Conservation (phyloP, 2,888 invertebrate species). For the Caenorhabditis sinica region DNA sequence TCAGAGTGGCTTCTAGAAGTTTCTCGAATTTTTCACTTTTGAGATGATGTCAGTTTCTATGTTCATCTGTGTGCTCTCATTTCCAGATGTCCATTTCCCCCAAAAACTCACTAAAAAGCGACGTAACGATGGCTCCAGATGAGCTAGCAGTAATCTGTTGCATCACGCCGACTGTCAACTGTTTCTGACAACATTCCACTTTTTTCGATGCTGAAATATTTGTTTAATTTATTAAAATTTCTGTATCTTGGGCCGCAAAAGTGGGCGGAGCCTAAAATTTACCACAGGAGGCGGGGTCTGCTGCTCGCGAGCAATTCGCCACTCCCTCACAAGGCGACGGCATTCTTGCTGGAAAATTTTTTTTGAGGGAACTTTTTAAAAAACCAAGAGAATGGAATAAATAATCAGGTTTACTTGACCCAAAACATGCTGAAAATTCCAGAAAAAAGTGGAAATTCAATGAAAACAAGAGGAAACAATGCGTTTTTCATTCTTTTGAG, state of each 20-base stretch:
- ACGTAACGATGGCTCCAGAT: conserved; percentile 78
- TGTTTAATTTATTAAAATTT: too few relatives aligned
- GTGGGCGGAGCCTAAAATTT: background rate
- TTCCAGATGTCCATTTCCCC: too few relatives aligned
- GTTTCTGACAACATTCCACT: conserved; percentile 51
- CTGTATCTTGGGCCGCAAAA: too few relatives aligned
- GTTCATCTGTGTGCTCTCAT: too few relatives aligned
- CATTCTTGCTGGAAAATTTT: conserved; percentile 9
- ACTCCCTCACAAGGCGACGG: conserved; percentile 36
- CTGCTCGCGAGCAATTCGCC: conserved; percentile 36
- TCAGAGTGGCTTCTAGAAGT: too few relatives aligned
- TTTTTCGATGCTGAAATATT: conserved; percentile 18
- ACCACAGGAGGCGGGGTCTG: conserved; percentile 38
- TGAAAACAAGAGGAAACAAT: background rate
- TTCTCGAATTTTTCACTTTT: too few relatives aligned
- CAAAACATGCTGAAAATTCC: background rate
- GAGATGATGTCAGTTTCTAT: too few relatives aligned
- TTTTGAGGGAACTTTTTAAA: too few relatives aligned
- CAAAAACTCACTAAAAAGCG: conserved; percentile 73
- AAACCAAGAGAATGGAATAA: background rate
- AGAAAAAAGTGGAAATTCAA: background rate
- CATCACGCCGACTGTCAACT: conserved; percentile 34
- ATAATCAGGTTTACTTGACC: background rate
- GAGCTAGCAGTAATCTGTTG: conserved; percentile 76
- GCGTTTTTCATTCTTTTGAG: background rate